Base-by-base conservation (phyloP, 1,140 invertebrate species). In the Listronotus bonariensis region DNA sequence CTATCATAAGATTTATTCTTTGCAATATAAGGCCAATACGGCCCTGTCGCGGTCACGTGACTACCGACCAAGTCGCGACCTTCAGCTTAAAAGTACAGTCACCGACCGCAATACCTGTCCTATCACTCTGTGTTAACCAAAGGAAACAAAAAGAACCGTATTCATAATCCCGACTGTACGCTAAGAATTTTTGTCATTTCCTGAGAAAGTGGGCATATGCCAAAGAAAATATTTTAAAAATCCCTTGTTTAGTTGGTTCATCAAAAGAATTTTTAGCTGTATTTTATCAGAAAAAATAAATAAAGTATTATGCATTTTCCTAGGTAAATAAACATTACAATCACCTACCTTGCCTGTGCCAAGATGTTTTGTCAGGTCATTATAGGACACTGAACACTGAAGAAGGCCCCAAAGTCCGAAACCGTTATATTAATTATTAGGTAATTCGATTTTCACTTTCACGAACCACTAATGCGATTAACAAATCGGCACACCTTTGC, bases 51-150 rank as follows among this genome's bases (percentile, higher is more conserved):
- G 36, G 41, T 69, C 68, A 69, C 63, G 63, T 69, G 68, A 66
- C 63, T 34, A 36, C 31, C 63, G 64, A 59, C 67, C 58, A 63
- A 69, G 58, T 36, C 52, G 55, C 68, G 68, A 69, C 68, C 68
- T 69, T 69, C 68, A 69, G 64, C 61, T 46, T 57, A 36, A 55
- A 46, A 52, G 62, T 69, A 69, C 63, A 69, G 51, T 69, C 68
- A 65, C 62, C 54, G 62, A 62, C 59, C 59, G 59, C 59, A 62
- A 62, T 64, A 64, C 62, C 62, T 64, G 62, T 64, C 62, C 59
- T 42, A 62, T 60, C 46, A 49, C 58, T 60, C 32, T 20, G n/a
- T 60, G 45, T 62, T 62, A 62, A 18, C 36, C 34, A n/a, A 18
- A 49, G 17, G 15, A 18, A 20, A 32, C 40, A 62, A 62, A 62